A percentile compares a stretch with the other conserved stretches of the same genome.
Evolutionary conservation across 2,888 invertebrate genomes (phyloP).

Genomic region (Tetheella fluctuosa): DNA sequence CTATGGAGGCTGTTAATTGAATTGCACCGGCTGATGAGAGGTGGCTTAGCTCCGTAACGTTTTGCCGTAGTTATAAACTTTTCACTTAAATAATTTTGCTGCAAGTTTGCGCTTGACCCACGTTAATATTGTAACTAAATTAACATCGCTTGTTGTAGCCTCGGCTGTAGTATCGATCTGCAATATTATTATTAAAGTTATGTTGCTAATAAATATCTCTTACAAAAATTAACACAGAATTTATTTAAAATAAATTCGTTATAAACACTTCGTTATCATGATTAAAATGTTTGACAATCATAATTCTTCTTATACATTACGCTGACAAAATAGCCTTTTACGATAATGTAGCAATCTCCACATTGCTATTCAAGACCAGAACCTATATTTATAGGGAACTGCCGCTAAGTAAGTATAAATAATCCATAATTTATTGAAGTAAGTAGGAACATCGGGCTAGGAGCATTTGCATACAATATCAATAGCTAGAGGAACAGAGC

Average conservation of each 20-base stretch:
- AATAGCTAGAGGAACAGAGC: slow-evolving; percentile 33
- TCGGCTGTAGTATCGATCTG: neutral
- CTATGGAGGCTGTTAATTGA: slow-evolving; percentile 66
- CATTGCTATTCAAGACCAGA: slow-evolving; percentile 50
- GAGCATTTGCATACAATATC: slow-evolving; percentile 56
- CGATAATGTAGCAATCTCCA: slow-evolving; percentile 42
- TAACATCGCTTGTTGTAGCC: slow-evolving; percentile 9
- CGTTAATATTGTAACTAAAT: slow-evolving; percentile 28
- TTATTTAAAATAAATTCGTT: no score
- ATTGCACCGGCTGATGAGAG: slow-evolving; percentile 56
- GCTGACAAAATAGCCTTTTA: slow-evolving; percentile 27
- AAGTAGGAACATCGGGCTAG: slow-evolving; percentile 41
- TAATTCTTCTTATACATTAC: neutral
- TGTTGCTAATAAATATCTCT: neutral
- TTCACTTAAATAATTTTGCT: slow-evolving; percentile 42
- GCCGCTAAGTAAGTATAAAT: slow-evolving; percentile 50
- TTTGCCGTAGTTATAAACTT: slow-evolving; percentile 39
- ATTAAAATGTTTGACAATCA: no score
- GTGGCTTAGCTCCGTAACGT: slow-evolving; percentile 41
- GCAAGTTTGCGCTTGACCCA: slow-evolving; percentile 35
- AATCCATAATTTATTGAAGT: slow-evolving; percentile 56
- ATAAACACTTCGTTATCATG: no score
- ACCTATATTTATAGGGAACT: slow-evolving; percentile 37
- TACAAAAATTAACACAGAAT: neutral
- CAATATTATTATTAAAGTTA: neutral